Conservation (phyloP, 2,113 vertebrate genomes). For the Hucho hucho region DNA sequence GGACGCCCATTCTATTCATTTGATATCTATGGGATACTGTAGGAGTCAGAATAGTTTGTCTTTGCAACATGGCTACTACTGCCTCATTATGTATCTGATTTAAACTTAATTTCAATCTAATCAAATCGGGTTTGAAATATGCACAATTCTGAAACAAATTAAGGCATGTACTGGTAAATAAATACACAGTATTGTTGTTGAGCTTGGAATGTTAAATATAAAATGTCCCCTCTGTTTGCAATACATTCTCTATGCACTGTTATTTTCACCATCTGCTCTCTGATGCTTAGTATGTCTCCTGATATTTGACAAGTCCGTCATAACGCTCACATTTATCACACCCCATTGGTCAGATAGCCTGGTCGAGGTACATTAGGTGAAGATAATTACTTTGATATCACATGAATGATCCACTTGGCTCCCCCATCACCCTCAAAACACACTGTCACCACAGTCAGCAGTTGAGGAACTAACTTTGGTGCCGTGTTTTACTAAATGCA, state of each 20-base stretch:
- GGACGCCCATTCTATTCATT: too few relatives aligned
- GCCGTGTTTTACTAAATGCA: background rate
- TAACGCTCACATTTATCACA: background rate
- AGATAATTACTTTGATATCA: background rate
- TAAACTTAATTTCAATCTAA: background rate
- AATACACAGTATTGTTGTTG: background rate
- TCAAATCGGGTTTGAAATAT: background rate
- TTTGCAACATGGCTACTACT: background rate
- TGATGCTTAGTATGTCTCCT: background rate
- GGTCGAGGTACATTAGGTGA: conserved; percentile 11
- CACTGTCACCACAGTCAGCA: background rate
- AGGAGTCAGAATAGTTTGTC: background rate
- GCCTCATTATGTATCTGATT: background rate
- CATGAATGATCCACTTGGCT: background rate
- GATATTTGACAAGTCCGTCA: background rate
- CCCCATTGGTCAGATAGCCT: background rate
- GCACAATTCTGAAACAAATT: background rate
- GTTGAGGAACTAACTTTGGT: background rate
- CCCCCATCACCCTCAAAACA: background rate
- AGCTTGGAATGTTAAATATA: background rate
- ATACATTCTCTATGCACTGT: background rate
- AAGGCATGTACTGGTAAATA: background rate
- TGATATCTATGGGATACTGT: background rate
- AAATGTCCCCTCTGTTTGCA: background rate
- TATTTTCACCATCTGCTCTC: background rate